Evolutionary conservation across 1,140 invertebrate species (phyloP).

Genomic region (Drosophila lowei): DNA sequence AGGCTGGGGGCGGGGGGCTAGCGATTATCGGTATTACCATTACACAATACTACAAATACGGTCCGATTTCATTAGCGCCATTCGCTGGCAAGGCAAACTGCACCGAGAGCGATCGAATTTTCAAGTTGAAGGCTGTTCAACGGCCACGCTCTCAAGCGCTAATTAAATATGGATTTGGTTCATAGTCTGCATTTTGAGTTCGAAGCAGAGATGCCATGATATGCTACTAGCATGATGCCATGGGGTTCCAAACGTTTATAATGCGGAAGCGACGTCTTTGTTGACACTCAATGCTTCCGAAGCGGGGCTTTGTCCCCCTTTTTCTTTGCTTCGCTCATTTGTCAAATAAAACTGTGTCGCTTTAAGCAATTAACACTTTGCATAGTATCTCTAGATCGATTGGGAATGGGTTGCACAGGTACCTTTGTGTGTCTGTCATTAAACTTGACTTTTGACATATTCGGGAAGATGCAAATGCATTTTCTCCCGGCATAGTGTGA

Average conservation of each 20-base stretch:
- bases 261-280: constrained; percentile 59
- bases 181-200: constrained; percentile 69
- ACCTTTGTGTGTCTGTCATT: neutral
- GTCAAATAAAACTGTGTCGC: constrained; percentile 55
- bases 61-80: constrained; percentile 40
- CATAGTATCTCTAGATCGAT: neutral
- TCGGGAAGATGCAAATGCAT: constrained; percentile 15
- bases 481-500: constrained; percentile 10
- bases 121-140: constrained; percentile 74
- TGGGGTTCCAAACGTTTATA: neutral
- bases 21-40: constrained; percentile 11
- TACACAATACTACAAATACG: no score
- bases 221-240: neutral
- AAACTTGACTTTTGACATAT: constrained; percentile 46
- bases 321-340: constrained; percentile 23
- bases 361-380: constrained; percentile 47
- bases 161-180: constrained; percentile 73
- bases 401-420: no score
- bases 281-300: constrained; percentile 3
- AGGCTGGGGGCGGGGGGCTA: neutral
- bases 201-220: constrained; percentile 14
- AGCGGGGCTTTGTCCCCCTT: constrained; percentile 26
- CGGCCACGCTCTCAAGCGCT: constrained; percentile 33
- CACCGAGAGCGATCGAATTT: constrained; percentile 41
- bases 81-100: constrained; percentile 40